These are phyloP conservation scores for Gallinago media DNA, from an alignment of 2,113 vertebrate species.

Conservation along the genomic window DNA sequence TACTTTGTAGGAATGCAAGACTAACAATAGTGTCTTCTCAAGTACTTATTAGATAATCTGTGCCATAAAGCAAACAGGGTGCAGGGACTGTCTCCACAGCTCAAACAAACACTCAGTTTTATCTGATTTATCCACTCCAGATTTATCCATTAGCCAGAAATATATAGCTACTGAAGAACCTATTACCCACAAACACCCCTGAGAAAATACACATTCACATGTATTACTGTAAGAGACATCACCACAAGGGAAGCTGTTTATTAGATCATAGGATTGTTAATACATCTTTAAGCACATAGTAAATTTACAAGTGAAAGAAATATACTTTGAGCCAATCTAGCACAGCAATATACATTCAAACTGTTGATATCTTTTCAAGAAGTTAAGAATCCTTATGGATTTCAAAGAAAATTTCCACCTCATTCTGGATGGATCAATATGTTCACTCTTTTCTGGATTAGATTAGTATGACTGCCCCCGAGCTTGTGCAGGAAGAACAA, in stretches of 20 bases:
- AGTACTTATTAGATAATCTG: background rate
- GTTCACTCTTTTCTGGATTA: background rate
- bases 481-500: background rate
- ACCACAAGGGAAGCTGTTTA: background rate
- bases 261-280: background rate
- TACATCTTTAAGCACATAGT: background rate
- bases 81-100: background rate
- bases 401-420: background rate
- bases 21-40: background rate
- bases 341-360: background rate
- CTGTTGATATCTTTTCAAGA: background rate
- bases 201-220: background rate
- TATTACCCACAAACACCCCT: background rate
- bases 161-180: background rate
- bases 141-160: background rate
- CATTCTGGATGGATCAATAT: background rate
- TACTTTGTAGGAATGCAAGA: background rate
- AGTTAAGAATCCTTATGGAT: background rate
- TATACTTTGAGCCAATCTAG: background rate
- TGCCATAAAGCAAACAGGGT: background rate
- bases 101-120: background rate
- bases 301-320: background rate
- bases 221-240: background rate
- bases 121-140: background rate
- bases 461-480: background rate